Evolutionary conservation across 2,888 invertebrate species (phyloP).

Genomic region (Octonoba sinensis): DNA sequence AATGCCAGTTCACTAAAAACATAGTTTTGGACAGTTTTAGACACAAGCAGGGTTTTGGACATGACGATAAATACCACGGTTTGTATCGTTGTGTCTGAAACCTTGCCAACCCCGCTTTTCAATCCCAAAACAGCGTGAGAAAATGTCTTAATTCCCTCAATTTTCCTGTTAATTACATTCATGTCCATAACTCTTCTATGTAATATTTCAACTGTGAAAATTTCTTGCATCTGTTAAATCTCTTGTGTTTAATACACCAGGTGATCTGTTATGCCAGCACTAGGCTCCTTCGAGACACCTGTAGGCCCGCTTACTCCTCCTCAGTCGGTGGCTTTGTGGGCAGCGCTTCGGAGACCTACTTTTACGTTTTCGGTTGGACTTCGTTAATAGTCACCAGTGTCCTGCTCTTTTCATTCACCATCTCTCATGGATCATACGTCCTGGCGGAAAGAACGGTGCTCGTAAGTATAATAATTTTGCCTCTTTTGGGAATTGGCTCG

Average conservation of each 20-base stretch:
- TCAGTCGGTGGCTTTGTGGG: conserved; percentile 55
- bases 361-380: conserved; percentile 30
- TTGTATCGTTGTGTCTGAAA: too few species aligned
- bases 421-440: conserved; percentile 39
- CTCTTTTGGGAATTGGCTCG: too few species aligned
- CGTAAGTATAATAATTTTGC: conserved; percentile 34
- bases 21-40: too few species aligned
- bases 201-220: not conserved
- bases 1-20: too few species aligned
- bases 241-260: conserved; percentile 5
- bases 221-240: too few species aligned
- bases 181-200: not conserved
- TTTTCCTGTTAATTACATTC: too few species aligned
- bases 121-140: too few species aligned
- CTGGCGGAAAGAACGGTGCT: conserved; percentile 42
- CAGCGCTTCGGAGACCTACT: conserved; percentile 44
- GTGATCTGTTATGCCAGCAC: conserved; percentile 40
- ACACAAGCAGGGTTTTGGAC: too few species aligned
- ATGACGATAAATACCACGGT: too few species aligned
- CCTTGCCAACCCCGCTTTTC: too few species aligned
- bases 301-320: conserved; percentile 49
- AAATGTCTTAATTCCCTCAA: too few species aligned
- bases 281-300: conserved; percentile 24
- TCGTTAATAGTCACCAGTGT: conserved; percentile 29
- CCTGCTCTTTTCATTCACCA: conserved; percentile 35